These are phyloP conservation scores for Epizoanthus ramosus DNA, from an alignment of 92 coral and sea anemone genomes.

Conservation along the genomic window DNA sequence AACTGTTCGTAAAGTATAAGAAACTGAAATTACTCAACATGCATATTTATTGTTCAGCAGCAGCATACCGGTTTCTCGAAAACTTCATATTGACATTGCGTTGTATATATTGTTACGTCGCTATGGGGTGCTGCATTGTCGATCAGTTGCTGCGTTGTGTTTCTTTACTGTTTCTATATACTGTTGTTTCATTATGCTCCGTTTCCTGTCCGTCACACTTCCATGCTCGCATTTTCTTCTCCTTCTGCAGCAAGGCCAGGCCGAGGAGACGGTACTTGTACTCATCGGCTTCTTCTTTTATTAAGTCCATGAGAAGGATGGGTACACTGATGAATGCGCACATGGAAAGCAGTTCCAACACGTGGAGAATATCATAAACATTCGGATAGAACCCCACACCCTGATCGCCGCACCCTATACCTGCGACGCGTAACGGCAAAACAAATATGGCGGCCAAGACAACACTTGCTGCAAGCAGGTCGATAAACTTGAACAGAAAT, in stretches of 20 bases:
- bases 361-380: constrained; percentile 17
- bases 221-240: not conserved
- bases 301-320: constrained; percentile 9
- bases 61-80: too few species aligned
- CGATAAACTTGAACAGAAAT: constrained; percentile 10
- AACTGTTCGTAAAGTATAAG: too few species aligned
- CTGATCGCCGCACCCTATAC: constrained; percentile 13
- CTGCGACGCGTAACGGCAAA: constrained; percentile 33
- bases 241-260: not conserved
- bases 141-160: too few species aligned
- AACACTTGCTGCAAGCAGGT: constrained; percentile 23
- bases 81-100: too few species aligned
- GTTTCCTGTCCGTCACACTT: not conserved
- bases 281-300: constrained; percentile 13
- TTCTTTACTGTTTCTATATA: too few species aligned
- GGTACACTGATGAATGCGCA: constrained; percentile 16
- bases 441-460: constrained; percentile 24
- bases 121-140: too few species aligned
- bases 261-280: not conserved
- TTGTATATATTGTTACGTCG: too few species aligned
- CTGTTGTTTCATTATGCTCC: not conserved
- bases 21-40: too few species aligned
- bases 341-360: constrained; percentile 5
- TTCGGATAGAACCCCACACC: not conserved
- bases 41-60: too few species aligned